phyloP scores from a whole-genome alignment of 2,797 vertebrate genomes.

The Antrozous pallidus region DNA sequence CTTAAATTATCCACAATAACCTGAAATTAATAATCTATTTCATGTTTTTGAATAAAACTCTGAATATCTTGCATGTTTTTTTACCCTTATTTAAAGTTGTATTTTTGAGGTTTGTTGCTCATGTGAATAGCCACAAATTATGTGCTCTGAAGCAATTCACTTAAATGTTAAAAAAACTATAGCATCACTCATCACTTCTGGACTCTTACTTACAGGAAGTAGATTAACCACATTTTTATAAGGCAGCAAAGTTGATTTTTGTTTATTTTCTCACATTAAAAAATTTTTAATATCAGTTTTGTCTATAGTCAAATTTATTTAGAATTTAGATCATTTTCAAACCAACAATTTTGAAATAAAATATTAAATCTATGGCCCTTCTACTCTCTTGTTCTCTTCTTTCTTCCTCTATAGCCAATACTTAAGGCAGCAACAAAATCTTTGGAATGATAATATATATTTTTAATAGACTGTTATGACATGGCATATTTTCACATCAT shows the following conservation, averaged over 20 bases:
- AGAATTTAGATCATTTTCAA: constrained; percentile 41
- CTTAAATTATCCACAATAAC: constrained; percentile 6
- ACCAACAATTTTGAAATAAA: constrained; percentile 1
- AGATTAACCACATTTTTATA: constrained; percentile 30
- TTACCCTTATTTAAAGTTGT: background rate
- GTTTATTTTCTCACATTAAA: constrained; percentile 9
- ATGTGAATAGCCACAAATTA: background rate
- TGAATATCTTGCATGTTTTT: background rate
- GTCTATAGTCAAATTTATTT: constrained; percentile 1
- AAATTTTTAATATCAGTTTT: constrained; percentile 25
- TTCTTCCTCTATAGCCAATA: constrained; percentile 10
- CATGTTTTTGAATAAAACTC: constrained; percentile 1
- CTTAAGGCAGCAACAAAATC: constrained; percentile 60
- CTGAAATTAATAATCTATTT: background rate
- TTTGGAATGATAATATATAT: constrained; percentile 57
- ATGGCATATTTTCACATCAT: constrained; percentile 65
- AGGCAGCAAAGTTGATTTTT: background rate
- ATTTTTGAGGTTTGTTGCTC: constrained; percentile 39
- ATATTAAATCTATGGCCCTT: background rate
- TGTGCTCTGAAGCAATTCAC: background rate
- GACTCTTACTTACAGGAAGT: background rate
- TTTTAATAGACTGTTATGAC: constrained; percentile 67
- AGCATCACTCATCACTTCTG: constrained; percentile 13
- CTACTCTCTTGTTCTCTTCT: background rate
- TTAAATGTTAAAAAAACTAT: constrained; percentile 35